A percentile compares a stretch with the other conserved stretches of the same genome.
Conservation (phyloP, 2,113 vertebrate species). For the Pagrus major region DNA sequence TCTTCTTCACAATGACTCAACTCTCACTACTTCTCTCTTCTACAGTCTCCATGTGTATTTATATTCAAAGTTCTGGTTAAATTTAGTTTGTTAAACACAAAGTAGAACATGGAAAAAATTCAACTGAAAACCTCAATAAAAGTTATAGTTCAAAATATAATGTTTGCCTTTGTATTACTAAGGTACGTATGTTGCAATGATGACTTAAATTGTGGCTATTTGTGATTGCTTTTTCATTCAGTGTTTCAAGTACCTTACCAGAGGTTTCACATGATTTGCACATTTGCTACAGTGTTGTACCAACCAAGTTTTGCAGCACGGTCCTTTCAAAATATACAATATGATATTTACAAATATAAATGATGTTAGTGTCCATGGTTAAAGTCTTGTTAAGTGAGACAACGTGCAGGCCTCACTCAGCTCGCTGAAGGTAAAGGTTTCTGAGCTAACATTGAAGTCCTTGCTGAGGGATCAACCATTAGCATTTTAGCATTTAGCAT, state of each 20-base stretch:
- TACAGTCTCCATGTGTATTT: neutral
- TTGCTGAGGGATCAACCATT: too few relatives aligned
- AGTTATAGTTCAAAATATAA: neutral
- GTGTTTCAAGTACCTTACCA: neutral
- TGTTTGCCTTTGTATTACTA: neutral
- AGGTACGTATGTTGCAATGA: neutral
- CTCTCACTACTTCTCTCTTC: neutral
- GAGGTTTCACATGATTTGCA: neutral
- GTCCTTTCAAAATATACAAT: too few relatives aligned
- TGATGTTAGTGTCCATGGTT: too few relatives aligned
- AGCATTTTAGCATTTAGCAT: too few relatives aligned
- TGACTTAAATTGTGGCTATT: neutral
- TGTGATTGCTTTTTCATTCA: neutral
- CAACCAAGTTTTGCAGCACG: too few relatives aligned
- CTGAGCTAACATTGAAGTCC: too few relatives aligned
- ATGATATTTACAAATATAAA: too few relatives aligned
- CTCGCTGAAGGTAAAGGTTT: too few relatives aligned
- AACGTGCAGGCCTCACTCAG: too few relatives aligned
- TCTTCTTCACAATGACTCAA: conserved; percentile 14
- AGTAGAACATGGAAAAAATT: too few relatives aligned
- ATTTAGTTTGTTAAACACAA: neutral
- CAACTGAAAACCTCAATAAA: too few relatives aligned
- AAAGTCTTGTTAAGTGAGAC: too few relatives aligned
- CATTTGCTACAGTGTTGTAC: neutral
- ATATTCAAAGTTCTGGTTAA: neutral